Conservation (phyloP, 2,797 vertebrate genomes). For the Chaenodraco wilsoni region DNA sequence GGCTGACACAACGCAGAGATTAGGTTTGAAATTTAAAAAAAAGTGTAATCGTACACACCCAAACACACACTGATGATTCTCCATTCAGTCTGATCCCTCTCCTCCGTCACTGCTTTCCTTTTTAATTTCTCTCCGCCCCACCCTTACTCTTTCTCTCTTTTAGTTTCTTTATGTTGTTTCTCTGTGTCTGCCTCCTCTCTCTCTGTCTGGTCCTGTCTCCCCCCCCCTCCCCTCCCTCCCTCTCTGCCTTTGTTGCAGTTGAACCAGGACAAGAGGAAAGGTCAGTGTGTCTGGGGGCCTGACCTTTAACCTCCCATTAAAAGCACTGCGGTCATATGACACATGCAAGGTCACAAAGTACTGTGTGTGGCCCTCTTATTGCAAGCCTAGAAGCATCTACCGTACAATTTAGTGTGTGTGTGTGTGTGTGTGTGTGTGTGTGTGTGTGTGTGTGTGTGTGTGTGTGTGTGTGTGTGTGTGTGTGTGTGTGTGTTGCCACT, state of each 20-base stretch:
- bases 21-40: too few relatives aligned
- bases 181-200: conserved; percentile 4
- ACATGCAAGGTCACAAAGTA: conserved; percentile 22
- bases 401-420: conserved; percentile 9
- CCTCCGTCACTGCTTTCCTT: conserved; percentile 5
- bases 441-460: conserved; percentile 15
- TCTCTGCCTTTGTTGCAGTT: conserved; percentile 30
- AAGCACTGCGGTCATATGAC: conserved; percentile 36
- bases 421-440: conserved; percentile 18
- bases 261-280: conserved; percentile 55
- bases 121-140: conserved; percentile 11
- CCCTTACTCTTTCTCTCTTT: conserved; percentile 9
- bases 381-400: neutral
- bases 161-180: conserved; percentile 18
- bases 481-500: conserved; percentile 28
- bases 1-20: neutral
- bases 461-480: conserved; percentile 13
- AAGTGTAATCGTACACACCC: neutral
- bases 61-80: conserved; percentile 1
- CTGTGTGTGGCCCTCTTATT: conserved; percentile 8
- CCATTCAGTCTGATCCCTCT: conserved; percentile 6
- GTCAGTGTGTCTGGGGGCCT: conserved; percentile 61
- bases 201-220: conserved; percentile 9
- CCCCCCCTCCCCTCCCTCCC: neutral
- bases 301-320: conserved; percentile 67